phyloP scores from a whole-genome alignment of 2,797 vertebrate genomes.

The Sebastes dallii region DNA sequence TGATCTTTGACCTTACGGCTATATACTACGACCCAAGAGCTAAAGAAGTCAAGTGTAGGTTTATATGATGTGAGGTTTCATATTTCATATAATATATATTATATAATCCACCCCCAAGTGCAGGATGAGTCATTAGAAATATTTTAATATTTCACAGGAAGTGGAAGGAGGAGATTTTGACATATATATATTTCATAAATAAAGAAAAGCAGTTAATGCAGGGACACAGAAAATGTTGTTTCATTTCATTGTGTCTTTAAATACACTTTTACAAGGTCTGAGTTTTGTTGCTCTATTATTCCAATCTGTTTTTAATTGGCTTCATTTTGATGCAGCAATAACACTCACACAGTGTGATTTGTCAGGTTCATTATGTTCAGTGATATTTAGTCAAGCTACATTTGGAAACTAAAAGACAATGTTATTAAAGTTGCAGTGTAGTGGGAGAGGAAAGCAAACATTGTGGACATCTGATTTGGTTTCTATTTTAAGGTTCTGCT shows the following conservation, averaged over 20 bases:
- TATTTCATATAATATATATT: background rate
- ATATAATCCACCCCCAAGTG: background rate
- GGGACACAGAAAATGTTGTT: background rate
- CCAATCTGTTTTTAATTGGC: conserved; percentile 24
- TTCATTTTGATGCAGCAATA: background rate
- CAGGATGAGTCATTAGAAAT: background rate
- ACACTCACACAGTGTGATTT: background rate
- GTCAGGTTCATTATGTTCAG: conserved; percentile 6
- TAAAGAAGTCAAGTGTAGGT: background rate
- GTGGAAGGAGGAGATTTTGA: background rate
- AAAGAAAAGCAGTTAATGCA: background rate
- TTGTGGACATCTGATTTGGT: background rate
- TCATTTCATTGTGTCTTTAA: background rate
- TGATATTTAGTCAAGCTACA: background rate
- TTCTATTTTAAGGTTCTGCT: background rate
- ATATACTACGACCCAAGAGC: accelerated
- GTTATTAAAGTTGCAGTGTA: background rate
- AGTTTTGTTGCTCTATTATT: background rate
- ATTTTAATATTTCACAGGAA: background rate
- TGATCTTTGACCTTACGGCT: background rate
- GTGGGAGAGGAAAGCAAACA: background rate
- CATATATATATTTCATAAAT: background rate
- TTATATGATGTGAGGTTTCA: background rate
- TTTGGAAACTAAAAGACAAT: background rate
- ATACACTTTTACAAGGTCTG: background rate